These are phyloP conservation scores for Andrena minutula DNA, from an alignment of 2,888 invertebrate species.

Conservation along the genomic window DNA sequence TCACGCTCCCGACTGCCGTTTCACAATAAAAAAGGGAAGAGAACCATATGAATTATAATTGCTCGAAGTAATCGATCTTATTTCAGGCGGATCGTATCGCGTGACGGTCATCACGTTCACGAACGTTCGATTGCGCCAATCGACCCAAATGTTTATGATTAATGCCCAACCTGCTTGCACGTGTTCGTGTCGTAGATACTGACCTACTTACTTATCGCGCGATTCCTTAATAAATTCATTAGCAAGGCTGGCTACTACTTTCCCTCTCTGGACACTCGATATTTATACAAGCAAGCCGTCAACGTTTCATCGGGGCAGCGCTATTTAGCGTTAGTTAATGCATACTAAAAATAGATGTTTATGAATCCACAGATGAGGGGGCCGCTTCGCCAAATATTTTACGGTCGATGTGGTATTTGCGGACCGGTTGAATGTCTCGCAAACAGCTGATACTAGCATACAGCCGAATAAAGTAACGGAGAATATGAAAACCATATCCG, in stretches of 20 bases:
- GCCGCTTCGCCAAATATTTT: slow-evolving; percentile 35
- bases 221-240: slow-evolving; percentile 51
- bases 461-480: too few relatives aligned
- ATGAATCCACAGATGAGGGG: slow-evolving; percentile 7
- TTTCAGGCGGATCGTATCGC: not conserved
- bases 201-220: slow-evolving; percentile 52
- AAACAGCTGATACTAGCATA: too few relatives aligned
- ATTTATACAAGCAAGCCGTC: not conserved
- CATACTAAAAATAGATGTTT: slow-evolving; percentile 35
- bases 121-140: slow-evolving; percentile 1
- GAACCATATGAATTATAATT: not conserved
- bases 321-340: slow-evolving; percentile 12
- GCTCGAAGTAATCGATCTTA: not conserved
- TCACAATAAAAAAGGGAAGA: slow-evolving; percentile 10
- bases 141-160: slow-evolving; percentile 39
- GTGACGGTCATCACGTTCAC: slow-evolving; percentile 21
- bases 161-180: slow-evolving; percentile 18
- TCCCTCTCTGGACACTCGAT: slow-evolving; percentile 14
- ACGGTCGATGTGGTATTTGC: slow-evolving; percentile 24
- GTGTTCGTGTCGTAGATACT: slow-evolving; percentile 19
- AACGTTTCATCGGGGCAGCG: not conserved
- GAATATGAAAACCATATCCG: too few relatives aligned
- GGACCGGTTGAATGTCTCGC: too few relatives aligned
- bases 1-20: slow-evolving; percentile 17
- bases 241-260: slow-evolving; percentile 46